Evolutionary conservation across 2,888 invertebrate species (phyloP), one percentile per base, ranked within the genome.

Genomic region (Pandemis heparana): DNA sequence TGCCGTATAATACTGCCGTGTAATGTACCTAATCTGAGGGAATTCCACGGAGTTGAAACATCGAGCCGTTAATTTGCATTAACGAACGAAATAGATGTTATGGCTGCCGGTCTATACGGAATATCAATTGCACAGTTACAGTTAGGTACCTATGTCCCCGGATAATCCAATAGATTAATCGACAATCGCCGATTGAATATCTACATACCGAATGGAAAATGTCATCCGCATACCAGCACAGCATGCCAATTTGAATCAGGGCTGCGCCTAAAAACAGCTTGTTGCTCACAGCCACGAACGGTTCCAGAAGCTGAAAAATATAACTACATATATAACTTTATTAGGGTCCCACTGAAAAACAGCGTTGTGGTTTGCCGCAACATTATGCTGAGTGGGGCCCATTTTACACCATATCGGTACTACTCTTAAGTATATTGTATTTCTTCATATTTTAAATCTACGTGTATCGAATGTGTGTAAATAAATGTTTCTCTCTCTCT

Each of bases 181-280:
- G 23, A 41, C 23, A 23, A 18, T 46, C 18, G 51, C 48, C 32
- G 18, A 60, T 63, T 23, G 46, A 39, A 62, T 4, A 32, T 32
- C 23, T 77, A 86, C 89, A 77, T 75, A 94, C 94, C 83, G 92
- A 92, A 79, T 91, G 89, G 74, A 87, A 90, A 75, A 94, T 92
- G 74, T 92, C 89, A 75, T 94, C 94, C 16, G 92, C 93, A 79
- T 94, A 94, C 93, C 92, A 93, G 78, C 94, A 94, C 74, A 94
- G 78, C 80, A 92, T 87, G 70, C 93, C 93, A 32, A 92, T 91
- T 87, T 94, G 94, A 77, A 93, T 88, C 5, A 94, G 79, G 60
- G 91, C 89, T 16, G 92, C 91, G 14, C 81, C 86, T 75, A 94
- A 78, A 81, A 93, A 94, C 67, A 94, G 76, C 80, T 94, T 94